Conservation (phyloP, 2,797 vertebrate genomes). For the Sparidentex hasta region DNA sequence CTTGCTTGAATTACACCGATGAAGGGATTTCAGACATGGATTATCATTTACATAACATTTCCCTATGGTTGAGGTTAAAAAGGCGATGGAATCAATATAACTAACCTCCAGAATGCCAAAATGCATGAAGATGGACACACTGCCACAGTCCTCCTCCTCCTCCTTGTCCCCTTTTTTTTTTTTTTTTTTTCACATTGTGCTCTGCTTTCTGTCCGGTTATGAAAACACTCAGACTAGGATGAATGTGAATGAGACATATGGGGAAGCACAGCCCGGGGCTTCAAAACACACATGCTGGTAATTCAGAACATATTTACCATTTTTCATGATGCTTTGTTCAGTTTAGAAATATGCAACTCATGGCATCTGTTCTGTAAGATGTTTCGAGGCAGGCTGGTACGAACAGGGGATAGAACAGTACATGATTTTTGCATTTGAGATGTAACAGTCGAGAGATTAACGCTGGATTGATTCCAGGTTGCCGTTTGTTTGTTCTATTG, state of each 20-base stretch:
- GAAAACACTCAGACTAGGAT: constrained; percentile 75
- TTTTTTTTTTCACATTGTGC: constrained; percentile 4
- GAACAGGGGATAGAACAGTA: constrained; percentile 45
- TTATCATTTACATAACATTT: constrained; percentile 22
- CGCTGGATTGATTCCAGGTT: constrained; percentile 23
- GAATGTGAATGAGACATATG: constrained; percentile 82
- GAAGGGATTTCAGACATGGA: not conserved
- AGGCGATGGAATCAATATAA: constrained; percentile 5
- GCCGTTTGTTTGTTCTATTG: not conserved
- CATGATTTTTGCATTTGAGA: constrained; percentile 54
- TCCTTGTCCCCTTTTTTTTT: constrained; percentile 1
- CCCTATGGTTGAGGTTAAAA: constrained; percentile 8
- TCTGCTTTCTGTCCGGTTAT: constrained; percentile 73
- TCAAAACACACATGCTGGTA: constrained; percentile 82
- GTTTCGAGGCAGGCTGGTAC: constrained; percentile 54
- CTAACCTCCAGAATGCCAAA: not conserved
- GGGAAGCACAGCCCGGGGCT: constrained; percentile 76
- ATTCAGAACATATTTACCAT: constrained; percentile 84
- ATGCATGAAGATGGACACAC: constrained; percentile 9
- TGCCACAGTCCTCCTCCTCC: constrained; percentile 2
- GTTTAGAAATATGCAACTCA: constrained; percentile 71
- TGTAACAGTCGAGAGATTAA: constrained; percentile 47
- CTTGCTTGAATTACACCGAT: constrained; percentile 5
- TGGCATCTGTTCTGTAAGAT: constrained; percentile 74
- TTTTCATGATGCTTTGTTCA: constrained; percentile 79